Conservation (phyloP, 2,888 invertebrate species). For the Melangyna quadrimaculata region DNA sequence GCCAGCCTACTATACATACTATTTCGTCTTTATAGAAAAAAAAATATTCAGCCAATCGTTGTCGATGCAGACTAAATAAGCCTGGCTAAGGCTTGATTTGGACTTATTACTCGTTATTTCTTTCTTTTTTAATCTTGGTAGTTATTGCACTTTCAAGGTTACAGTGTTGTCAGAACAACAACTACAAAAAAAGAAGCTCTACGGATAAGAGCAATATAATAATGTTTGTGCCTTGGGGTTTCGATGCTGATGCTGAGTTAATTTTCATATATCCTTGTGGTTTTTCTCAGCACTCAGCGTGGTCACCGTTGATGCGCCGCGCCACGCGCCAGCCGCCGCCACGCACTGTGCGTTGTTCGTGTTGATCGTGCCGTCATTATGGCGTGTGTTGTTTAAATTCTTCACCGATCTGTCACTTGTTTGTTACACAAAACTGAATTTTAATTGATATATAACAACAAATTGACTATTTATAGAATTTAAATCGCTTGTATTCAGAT, state of each 20-base stretch:
- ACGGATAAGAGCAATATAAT: slow-evolving; percentile 27
- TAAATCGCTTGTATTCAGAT: slow-evolving; percentile 49
- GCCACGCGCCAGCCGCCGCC: neutral
- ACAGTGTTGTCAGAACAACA: slow-evolving; percentile 1
- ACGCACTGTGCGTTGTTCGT: neutral
- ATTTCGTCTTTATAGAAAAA: slow-evolving; percentile 20
- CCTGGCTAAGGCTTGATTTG: slow-evolving; percentile 44
- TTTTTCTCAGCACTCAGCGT: slow-evolving; percentile 23
- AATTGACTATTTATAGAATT: slow-evolving; percentile 62
- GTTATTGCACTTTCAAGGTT: slow-evolving; percentile 69
- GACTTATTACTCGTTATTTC: slow-evolving; percentile 40
- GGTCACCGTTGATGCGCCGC: too few relatives aligned
- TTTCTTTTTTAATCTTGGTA: slow-evolving; percentile 39
- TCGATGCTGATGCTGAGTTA: slow-evolving; percentile 7
- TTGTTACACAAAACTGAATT: slow-evolving; percentile 53
- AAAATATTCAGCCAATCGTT: too few relatives aligned
- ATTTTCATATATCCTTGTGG: slow-evolving; percentile 52
- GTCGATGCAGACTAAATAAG: slow-evolving; percentile 57
- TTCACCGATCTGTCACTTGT: slow-evolving; percentile 60
- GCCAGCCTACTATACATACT: neutral
- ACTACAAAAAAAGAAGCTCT: neutral
- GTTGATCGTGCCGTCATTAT: neutral
- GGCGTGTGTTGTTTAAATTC: slow-evolving; percentile 35
- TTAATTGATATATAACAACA: slow-evolving; percentile 66
- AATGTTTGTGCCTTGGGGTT: slow-evolving; percentile 28